These are phyloP conservation scores for Valencia hispanica DNA, from an alignment of 2,797 vertebrate genomes.

Conservation along the genomic window DNA sequence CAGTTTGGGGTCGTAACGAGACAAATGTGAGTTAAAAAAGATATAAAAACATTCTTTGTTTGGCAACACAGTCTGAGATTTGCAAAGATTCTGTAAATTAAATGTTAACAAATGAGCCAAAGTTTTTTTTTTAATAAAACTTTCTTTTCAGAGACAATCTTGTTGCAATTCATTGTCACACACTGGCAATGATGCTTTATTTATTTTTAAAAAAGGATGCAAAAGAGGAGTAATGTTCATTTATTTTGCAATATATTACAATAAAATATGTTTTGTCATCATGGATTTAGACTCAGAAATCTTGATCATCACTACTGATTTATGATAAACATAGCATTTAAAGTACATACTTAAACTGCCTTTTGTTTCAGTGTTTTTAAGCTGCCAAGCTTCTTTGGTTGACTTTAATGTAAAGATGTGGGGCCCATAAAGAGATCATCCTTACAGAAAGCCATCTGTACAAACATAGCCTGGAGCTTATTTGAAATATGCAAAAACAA, in stretches of 20 bases:
- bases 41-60: not conserved
- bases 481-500: not conserved
- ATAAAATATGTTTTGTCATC: too few relatives aligned
- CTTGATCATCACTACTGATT: too few relatives aligned
- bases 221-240: too few relatives aligned
- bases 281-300: too few relatives aligned
- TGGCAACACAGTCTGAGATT: not conserved
- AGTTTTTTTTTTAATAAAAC: not conserved
- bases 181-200: too few relatives aligned
- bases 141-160: not conserved
- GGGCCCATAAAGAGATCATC: not conserved
- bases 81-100: not conserved
- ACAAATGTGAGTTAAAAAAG: too few relatives aligned
- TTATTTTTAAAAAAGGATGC: too few relatives aligned
- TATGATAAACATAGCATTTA: not conserved
- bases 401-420: not conserved
- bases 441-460: not conserved
- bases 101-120: not conserved
- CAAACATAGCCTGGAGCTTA: not conserved
- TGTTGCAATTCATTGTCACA: not conserved
- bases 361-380: not conserved
- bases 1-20: not conserved
- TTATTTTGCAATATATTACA: too few relatives aligned
- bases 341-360: not conserved
- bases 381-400: not conserved